Conservation (phyloP, 2,113 vertebrate genomes). For the Grantiella picta region DNA sequence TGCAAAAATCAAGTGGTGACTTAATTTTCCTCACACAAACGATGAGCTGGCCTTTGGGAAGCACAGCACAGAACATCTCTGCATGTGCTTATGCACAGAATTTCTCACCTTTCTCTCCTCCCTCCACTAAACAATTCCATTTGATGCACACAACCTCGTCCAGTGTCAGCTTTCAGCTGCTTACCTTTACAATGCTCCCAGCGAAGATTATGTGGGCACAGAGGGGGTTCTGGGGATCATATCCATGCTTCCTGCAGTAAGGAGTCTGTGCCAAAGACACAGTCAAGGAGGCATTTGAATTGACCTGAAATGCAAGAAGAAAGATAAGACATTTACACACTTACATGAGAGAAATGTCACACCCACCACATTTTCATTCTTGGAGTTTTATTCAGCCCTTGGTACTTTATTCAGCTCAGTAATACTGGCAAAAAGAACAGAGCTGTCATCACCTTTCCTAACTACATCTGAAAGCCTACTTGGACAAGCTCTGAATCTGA, state of each 20-base stretch:
- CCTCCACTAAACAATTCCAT: neutral
- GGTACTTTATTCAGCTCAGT: neutral
- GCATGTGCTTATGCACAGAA: neutral
- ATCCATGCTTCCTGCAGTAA: slow-evolving; percentile 83
- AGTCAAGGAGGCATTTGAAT: slow-evolving; percentile 83
- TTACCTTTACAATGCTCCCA: slow-evolving; percentile 83
- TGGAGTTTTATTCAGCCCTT: neutral
- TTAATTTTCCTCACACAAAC: neutral
- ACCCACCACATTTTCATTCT: neutral
- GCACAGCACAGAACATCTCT: neutral
- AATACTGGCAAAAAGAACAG: neutral
- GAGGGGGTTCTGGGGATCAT: slow-evolving; percentile 91
- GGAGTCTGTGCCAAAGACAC: slow-evolving; percentile 91
- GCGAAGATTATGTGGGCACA: slow-evolving; percentile 90
- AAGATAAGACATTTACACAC: neutral
- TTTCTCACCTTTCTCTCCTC: neutral
- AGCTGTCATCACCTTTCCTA: neutral
- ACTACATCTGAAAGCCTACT: neutral
- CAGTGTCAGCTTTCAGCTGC: neutral
- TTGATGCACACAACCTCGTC: neutral
- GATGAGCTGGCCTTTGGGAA: neutral
- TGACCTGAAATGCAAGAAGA: slow-evolving; percentile 74
- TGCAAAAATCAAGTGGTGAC: neutral
- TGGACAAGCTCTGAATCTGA: neutral
- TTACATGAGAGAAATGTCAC: neutral